phyloP scores from a whole-genome alignment of 1,140 invertebrate genomes.

The Ostrea edulis region DNA sequence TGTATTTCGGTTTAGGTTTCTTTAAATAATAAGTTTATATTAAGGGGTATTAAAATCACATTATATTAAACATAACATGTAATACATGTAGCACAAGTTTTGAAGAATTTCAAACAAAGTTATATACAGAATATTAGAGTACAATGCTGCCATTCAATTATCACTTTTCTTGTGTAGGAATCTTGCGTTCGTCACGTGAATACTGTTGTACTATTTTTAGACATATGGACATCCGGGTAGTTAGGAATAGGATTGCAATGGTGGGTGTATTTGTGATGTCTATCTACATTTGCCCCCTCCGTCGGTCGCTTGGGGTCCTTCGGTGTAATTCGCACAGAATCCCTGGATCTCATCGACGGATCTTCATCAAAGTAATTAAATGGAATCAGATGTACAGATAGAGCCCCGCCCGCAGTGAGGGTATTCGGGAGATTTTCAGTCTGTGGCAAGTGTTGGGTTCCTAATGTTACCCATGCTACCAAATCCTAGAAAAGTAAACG shows the following conservation, averaged over 20 bases:
- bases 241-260: conserved; percentile 46
- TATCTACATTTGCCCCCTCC: conserved; percentile 59
- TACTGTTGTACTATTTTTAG: conserved; percentile 54
- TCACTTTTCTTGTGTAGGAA: not conserved
- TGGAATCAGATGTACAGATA: conserved; percentile 68
- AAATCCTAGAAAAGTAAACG: conserved; percentile 67
- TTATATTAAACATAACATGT: no score
- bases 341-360: conserved; percentile 65
- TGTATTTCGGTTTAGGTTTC: not conserved
- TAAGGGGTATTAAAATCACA: no score
- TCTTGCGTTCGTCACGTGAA: conserved; percentile 50
- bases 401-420: conserved; percentile 60
- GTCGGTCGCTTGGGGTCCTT: conserved; percentile 54
- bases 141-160: conserved; percentile 36
- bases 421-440: conserved; percentile 72
- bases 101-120: no score
- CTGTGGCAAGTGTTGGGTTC: conserved; percentile 71
- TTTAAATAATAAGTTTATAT: not conserved
- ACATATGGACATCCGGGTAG: conserved; percentile 49
- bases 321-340: conserved; percentile 81
- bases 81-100: no score
- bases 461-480: conserved; percentile 74
- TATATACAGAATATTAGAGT: not conserved
- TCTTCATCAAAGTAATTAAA: conserved; percentile 75
- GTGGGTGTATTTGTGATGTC: conserved; percentile 46